Base-by-base conservation (phyloP, 2,888 invertebrate species). In the Argynnis bischoffii region DNA sequence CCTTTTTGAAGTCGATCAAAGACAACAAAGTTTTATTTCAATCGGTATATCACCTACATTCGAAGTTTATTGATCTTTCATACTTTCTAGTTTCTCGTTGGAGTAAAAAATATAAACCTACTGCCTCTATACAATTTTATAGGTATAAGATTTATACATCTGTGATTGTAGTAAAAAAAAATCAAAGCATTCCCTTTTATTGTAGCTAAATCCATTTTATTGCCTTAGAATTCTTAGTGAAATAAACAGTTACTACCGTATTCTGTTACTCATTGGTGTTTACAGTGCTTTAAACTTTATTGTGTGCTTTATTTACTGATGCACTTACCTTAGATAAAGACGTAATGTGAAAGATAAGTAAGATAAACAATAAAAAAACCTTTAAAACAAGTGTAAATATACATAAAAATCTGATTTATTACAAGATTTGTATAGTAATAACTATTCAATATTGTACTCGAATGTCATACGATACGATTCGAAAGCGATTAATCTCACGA, bases 121-220 rank as follows among this genome's bases (percentile, higher is more conserved):
- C 16, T 50, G 50, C 50, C 15, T n/a, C 8, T 16, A 15, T 16
- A 51, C 6, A 15, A 4, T 51, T 48, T 48, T 60, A 13, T 50
- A 51, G 31, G 16, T 31, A 31, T 35, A 11, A 26, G 60, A 31
- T 26, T 48, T 50, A 35, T 51, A 61, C 31, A 31, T 55, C 55
- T 66, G 21, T 66, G 66, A 60, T 54, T 31, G 67, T 47, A 51
- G 56, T 64, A 57, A 65, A 61, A 56, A n/a, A 67, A 69, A 70
- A 67, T 63, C 67, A 68, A 70, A 70, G 61, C 55, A 35, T 64
- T 31, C 54, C 47, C 48, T 70, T 70, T 70, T 70, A 70, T 61
- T 65, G 64, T 47, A 56, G 64, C 67, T 65, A 70, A 56, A 64
- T 56, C 41, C 47, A 51, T 54, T 68, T 68, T 67, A 65, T 63